A percentile compares a stretch with the other conserved stretches of the same genome.
Evolutionary conservation across 30 jellyfish, hydroid and myxozoan species (phyloP).

Genomic region (Aurelia coerulea): DNA sequence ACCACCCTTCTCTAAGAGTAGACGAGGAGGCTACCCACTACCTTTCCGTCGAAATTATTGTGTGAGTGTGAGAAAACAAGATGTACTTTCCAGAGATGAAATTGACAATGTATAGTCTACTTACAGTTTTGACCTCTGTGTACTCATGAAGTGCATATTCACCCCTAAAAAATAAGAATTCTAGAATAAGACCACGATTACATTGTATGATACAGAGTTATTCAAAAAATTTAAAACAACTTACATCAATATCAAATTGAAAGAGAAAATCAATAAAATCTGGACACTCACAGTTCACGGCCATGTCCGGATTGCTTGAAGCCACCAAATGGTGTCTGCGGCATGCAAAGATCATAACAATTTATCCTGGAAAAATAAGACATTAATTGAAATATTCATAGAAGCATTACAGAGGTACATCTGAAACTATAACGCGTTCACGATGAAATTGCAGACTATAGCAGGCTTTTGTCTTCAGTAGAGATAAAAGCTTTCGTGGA

Average conservation of each 20-base stretch:
- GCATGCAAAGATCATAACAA: constrained; percentile 82
- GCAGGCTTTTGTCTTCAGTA: too few species aligned
- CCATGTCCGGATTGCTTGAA: constrained; percentile 98
- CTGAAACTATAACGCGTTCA: too few species aligned
- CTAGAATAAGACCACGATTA: too few species aligned
- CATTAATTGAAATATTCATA: not conserved
- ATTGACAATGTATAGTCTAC: constrained; percentile 1
- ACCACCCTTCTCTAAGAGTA: too few species aligned
- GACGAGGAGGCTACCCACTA: too few species aligned
- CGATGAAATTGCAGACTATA: too few species aligned
- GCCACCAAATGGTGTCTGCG: constrained; percentile 99
- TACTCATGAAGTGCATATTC: constrained; percentile 97
- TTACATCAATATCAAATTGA: too few species aligned
- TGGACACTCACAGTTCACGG: constrained; percentile 89
- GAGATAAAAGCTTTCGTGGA: too few species aligned
- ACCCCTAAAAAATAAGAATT: constrained; percentile 70
- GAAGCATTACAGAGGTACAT: too few species aligned
- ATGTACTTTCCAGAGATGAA: not conserved
- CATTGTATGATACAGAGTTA: not conserved
- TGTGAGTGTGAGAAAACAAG: too few species aligned
- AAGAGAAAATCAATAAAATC: too few species aligned
- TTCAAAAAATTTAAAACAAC: not conserved
- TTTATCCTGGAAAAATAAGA: constrained; percentile 73
- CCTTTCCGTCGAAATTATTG: too few species aligned
- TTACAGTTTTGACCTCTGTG: constrained; percentile 95